These are phyloP conservation scores for Chaetops frenatus DNA, from an alignment of 2,113 vertebrate species.

Conservation along the genomic window DNA sequence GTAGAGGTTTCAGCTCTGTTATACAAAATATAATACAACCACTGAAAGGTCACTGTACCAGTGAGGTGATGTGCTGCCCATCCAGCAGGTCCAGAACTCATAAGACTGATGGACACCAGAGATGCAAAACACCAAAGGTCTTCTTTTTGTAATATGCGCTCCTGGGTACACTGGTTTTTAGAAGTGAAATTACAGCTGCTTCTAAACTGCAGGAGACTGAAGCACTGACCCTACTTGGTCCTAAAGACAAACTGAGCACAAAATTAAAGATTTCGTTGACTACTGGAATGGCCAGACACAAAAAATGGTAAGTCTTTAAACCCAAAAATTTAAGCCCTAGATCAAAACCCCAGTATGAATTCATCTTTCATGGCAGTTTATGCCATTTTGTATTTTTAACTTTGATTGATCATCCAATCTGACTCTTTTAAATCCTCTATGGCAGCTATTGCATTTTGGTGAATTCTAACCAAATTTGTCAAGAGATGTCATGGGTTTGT, in stretches of 20 bases:
- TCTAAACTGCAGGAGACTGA: not conserved
- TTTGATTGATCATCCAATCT: not conserved
- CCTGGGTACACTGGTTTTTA: not conserved
- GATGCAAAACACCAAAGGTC: not conserved
- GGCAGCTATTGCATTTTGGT: not conserved
- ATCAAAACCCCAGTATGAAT: not conserved
- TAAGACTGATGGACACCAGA: not conserved
- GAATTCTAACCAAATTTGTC: not conserved
- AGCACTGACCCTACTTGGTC: not conserved
- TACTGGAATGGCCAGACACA: not conserved
- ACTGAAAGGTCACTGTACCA: not conserved
- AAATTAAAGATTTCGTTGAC: not conserved
- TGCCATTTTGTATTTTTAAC: not conserved
- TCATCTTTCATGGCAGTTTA: not conserved
- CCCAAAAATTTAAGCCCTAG: not conserved
- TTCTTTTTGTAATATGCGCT: not conserved
- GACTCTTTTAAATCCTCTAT: not conserved
- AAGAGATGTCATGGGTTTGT: too few species aligned
- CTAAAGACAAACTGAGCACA: not conserved
- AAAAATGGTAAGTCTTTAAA: not conserved
- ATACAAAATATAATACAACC: not conserved
- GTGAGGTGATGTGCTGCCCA: not conserved
- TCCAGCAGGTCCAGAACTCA: not conserved
- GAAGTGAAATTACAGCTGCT: not conserved
- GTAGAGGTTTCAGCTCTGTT: not conserved